Evolutionary conservation across 2,797 vertebrate genomes (phyloP).

Genomic region (Benthosema pterotum): DNA sequence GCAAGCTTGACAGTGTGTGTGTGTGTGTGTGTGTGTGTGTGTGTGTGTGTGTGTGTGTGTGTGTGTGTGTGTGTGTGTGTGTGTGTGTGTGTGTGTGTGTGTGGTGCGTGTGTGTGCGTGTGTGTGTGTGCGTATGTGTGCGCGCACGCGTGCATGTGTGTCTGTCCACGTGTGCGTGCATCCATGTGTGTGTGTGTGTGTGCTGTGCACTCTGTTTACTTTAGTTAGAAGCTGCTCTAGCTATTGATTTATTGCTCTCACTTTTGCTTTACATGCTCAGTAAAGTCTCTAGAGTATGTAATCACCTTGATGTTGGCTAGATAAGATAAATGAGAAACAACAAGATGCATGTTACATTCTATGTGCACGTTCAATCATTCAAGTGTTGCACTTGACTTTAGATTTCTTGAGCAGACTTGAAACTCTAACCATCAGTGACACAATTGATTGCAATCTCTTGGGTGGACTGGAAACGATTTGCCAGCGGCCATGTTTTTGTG

Average conservation of each 20-base stretch:
- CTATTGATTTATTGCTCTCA: constrained; percentile 53
- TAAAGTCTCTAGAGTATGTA: constrained; percentile 34
- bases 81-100: constrained; percentile 10
- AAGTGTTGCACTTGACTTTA: constrained; percentile 22
- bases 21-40: constrained; percentile 3
- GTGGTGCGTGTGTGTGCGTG: background rate
- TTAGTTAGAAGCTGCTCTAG: constrained; percentile 35
- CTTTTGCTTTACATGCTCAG: constrained; percentile 42
- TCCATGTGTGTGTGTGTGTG: constrained; percentile 5
- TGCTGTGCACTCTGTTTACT: constrained; percentile 14
- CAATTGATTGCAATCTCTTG: background rate
- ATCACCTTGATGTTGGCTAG: constrained; percentile 42
- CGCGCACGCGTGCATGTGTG: background rate
- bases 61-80: constrained; percentile 7
- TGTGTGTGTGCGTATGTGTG: constrained; percentile 16
- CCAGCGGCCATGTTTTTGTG: constrained; percentile 9
- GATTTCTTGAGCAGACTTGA: constrained; percentile 10
- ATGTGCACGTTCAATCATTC: constrained; percentile 9
- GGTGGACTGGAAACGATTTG: constrained; percentile 23
- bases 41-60: background rate
- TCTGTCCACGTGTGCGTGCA: too few relatives aligned
- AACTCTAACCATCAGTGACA: background rate
- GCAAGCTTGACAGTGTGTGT: background rate
- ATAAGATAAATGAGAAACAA: constrained; percentile 38
- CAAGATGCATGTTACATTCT: constrained; percentile 39